These are phyloP conservation scores for Neosilurus mollespiculum DNA, from an alignment of 2,797 vertebrate genomes.

Conservation along the genomic window DNA sequence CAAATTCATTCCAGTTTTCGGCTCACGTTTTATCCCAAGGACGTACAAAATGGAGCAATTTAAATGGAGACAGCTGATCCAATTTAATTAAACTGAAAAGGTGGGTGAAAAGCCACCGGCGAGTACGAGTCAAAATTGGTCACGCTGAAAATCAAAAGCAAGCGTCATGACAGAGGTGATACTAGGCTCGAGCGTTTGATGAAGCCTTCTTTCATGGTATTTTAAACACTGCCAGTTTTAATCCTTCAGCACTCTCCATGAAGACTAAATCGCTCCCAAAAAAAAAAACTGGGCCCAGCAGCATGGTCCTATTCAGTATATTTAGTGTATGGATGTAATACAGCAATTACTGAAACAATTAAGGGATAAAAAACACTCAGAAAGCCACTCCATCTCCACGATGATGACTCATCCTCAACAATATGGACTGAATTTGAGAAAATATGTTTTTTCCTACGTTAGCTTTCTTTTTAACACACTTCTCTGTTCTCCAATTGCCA, in stretches of 20 bases:
- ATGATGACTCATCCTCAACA: slow-evolving; percentile 19
- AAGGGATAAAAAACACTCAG: neutral
- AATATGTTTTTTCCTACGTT: neutral
- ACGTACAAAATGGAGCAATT: slow-evolving; percentile 24
- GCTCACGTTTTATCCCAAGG: slow-evolving; percentile 13
- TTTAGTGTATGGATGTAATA: neutral
- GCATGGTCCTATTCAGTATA: neutral
- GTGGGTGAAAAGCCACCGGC: slow-evolving; percentile 32
- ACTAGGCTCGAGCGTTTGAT: slow-evolving; percentile 16
- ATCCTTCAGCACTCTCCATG: slow-evolving; percentile 19
- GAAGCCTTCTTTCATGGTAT: slow-evolving; percentile 10
- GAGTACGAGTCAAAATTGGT: slow-evolving; percentile 33
- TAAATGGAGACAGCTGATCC: slow-evolving; percentile 38
- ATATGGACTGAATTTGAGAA: slow-evolving; percentile 15
- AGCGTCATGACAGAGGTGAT: slow-evolving; percentile 15
- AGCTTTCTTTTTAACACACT: slow-evolving; percentile 2
- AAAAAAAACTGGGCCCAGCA: neutral
- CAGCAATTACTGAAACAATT: slow-evolving; percentile 20
- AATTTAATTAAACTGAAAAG: slow-evolving; percentile 35
- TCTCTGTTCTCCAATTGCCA: slow-evolving; percentile 14
- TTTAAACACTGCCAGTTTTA: slow-evolving; percentile 41
- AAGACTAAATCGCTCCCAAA: slow-evolving; percentile 4
- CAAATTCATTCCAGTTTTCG: neutral
- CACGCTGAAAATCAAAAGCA: slow-evolving; percentile 38
- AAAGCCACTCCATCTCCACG: neutral